Evolutionary conservation across 2,888 invertebrate genomes (phyloP).

Genomic region (Malthinus seriepunctatus): DNA sequence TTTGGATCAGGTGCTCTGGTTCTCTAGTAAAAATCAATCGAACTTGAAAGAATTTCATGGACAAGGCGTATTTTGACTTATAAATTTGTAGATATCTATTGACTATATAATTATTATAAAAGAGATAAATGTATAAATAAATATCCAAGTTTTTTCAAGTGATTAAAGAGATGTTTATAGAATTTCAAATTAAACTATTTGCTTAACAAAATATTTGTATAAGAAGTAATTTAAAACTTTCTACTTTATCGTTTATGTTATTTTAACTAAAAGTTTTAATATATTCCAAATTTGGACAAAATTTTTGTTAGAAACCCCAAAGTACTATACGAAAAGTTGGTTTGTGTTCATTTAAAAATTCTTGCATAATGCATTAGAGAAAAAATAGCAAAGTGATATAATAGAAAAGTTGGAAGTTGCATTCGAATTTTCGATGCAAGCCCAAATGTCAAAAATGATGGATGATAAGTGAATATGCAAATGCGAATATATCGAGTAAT

Average conservation of each 20-base stretch:
- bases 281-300: conserved; percentile 4
- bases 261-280: conserved; percentile 7
- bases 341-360: not conserved
- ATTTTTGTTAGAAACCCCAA: not conserved
- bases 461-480: conserved; percentile 28
- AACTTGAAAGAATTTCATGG: too few relatives aligned
- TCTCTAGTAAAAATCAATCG: too few relatives aligned
- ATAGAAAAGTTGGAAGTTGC: not conserved
- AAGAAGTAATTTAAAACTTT: conserved; percentile 13
- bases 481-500: conserved; percentile 18
- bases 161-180: too few relatives aligned
- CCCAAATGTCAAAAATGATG: conserved; percentile 24
- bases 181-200: not conserved
- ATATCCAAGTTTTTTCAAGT: too few relatives aligned
- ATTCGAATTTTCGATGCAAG: conserved; percentile 4
- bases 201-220: conserved; percentile 14
- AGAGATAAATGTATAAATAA: too few relatives aligned
- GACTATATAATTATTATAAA: too few relatives aligned
- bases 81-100: too few relatives aligned
- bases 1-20: too few relatives aligned
- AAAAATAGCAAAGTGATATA: not conserved
- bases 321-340: too few relatives aligned
- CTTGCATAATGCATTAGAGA: not conserved
- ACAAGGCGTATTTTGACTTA: too few relatives aligned
- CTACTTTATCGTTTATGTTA: conserved; percentile 2